Base-by-base conservation (phyloP, 2,888 invertebrate genomes). In the Allygus modestus region DNA sequence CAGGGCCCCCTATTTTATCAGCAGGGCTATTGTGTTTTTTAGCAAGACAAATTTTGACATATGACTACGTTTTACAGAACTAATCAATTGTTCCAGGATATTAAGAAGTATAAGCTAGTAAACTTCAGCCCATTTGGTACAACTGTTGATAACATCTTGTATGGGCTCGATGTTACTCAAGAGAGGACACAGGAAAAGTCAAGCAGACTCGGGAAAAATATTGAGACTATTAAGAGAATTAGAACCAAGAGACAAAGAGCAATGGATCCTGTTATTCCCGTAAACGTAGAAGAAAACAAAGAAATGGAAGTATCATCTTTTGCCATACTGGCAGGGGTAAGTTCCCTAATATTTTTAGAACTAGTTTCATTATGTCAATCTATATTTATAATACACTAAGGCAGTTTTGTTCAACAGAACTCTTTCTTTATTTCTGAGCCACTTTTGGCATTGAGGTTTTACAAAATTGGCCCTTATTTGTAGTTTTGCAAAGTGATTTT, bases 111-210 rank as follows among this genome's bases (percentile, higher is more conserved):
- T 20, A 17, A 17, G 11, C 43, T 73, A 1, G 12, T 37, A 23
- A 73, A 73, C 73, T 73, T 37, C 73, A 73, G 73, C n/a, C 20
- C 26, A 20, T 23, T 23, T 73, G 73, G 73, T 4, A 73, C 73
- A 37, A 12, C 41, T 0, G 41, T 73, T 15, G 73, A 73, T 20
- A 11, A 20, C 11, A 23, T 41, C 20, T 17, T 41, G 1, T 73
- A 41, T 73, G 73, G 73, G n/a, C 31, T 73, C 1, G 41, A 20
- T 20, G 5, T 41, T 0, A 41, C n/a, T 7, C 73, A 33, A 41
- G 31, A 73, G 15, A 4, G 41, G 4, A 20, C 7, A 11, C 11
- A 9, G 4, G 43, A 73, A 73, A 31, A 73, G 17, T 20, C 73
- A 0, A 73, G 41, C n/a, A 41, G 31, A 20, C 12, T 73, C 0